Evolutionary conservation across 2,113 vertebrate species (phyloP).

Genomic region (Platysteira castanea): DNA sequence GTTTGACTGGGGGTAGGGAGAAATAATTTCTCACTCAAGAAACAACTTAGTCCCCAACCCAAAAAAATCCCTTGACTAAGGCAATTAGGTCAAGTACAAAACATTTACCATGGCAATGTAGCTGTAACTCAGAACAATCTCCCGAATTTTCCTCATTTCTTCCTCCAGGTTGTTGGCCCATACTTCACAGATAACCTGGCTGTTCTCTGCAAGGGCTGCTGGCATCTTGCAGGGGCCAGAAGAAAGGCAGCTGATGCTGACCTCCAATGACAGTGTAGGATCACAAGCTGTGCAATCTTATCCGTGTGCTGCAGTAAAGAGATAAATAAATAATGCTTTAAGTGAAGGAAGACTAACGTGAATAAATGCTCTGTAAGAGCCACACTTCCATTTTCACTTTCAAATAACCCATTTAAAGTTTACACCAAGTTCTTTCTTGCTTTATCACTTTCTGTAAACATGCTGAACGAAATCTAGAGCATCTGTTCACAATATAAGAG

Average conservation of each 20-base stretch:
- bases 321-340: not conserved
- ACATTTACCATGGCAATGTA: conserved; percentile 93
- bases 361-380: not conserved
- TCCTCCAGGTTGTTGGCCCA: conserved; percentile 98
- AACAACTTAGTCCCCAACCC: not conserved
- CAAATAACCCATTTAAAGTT: not conserved
- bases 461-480: accelerated
- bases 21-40: not conserved
- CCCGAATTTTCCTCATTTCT: conserved; percentile 96
- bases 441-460: not conserved
- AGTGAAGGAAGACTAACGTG: not conserved
- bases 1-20: not conserved
- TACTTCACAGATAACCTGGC: conserved; percentile 98
- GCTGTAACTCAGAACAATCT: conserved; percentile 94
- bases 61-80: not conserved
- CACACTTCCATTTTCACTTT: not conserved
- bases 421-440: not conserved
- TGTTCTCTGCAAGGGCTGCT: conserved; percentile 93
- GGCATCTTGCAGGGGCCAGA: conserved; percentile 84
- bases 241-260: not conserved
- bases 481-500: not conserved
- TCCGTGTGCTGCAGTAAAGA: not conserved
- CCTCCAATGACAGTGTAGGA: not conserved
- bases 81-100: not conserved
- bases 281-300: not conserved